These are phyloP conservation scores for Bos taurus DNA, from an alignment of 2,113 vertebrate genomes.

Conservation along the genomic window DNA sequence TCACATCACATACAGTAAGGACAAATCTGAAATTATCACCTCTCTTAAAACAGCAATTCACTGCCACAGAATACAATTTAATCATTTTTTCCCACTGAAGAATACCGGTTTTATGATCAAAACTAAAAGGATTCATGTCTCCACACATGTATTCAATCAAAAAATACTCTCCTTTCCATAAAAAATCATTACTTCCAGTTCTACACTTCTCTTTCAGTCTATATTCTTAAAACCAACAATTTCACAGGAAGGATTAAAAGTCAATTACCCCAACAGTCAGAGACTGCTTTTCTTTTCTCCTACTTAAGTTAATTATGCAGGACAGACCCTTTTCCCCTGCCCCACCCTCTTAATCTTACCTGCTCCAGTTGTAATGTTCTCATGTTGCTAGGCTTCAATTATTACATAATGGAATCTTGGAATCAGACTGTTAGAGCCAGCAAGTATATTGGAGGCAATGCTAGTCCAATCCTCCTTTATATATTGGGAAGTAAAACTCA, in stretches of 20 bases:
- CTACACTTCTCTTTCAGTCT: background rate
- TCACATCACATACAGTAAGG: background rate
- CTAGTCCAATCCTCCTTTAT: background rate
- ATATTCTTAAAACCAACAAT: background rate
- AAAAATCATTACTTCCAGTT: background rate
- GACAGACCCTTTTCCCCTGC: background rate
- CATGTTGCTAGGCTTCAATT: background rate
- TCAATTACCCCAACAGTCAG: background rate
- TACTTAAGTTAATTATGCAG: background rate
- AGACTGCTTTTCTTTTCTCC: background rate
- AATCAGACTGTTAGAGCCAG: background rate
- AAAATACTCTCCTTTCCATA: background rate
- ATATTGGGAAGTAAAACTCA: conserved; percentile 36
- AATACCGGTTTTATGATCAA: background rate
- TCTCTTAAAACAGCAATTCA: conserved; percentile 20
- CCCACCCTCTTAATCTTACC: background rate
- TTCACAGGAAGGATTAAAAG: background rate
- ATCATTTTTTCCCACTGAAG: background rate
- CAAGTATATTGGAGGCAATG: background rate
- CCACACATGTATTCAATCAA: background rate
- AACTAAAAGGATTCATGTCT: background rate
- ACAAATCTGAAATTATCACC: background rate
- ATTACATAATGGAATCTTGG: background rate
- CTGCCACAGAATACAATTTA: background rate
- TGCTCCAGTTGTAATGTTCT: background rate